phyloP scores from a whole-genome alignment of 2,888 invertebrate species.

The Torymus aiolomorphi region DNA sequence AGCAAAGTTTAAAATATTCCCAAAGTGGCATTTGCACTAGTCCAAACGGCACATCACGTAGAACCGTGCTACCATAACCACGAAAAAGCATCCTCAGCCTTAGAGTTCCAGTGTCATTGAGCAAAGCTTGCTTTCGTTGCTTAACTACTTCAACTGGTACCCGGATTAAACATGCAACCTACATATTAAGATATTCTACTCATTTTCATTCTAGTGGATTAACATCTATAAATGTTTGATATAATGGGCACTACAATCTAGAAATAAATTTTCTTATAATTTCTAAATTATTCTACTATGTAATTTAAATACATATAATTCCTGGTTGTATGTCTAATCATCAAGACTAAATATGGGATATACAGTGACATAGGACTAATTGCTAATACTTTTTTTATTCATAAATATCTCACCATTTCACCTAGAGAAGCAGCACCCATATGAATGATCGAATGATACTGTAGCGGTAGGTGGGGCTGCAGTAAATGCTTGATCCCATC shows the following conservation, averaged over 20 bases:
- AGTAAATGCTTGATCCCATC: conserved; percentile 84
- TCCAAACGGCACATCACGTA: conserved; percentile 94
- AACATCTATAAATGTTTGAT: conserved; percentile 3
- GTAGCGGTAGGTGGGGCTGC: conserved; percentile 77
- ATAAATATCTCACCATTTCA: conserved; percentile 83
- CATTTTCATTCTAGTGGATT: conserved; percentile 11
- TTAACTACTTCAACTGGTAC: conserved; percentile 98
- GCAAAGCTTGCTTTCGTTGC: conserved; percentile 90
- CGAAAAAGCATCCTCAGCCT: conserved; percentile 79
- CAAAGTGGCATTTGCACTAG: conserved; percentile 96
- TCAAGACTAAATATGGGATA: too few relatives aligned
- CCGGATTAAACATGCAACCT: conserved; percentile 92
- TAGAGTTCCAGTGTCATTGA: conserved; percentile 73
- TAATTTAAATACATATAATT: too few relatives aligned
- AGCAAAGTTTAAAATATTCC: conserved; percentile 89
- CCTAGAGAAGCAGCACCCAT: conserved; percentile 90
- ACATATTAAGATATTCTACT: conserved; percentile 58
- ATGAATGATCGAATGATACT: conserved; percentile 83
- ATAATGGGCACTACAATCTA: too few relatives aligned
- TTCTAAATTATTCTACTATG: too few relatives aligned
- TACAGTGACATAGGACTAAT: background rate
- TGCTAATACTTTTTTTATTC: background rate
- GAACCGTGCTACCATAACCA: conserved; percentile 86
- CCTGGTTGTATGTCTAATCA: too few relatives aligned
- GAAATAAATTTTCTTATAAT: too few relatives aligned